Percentiles rank a stretch among this genome's conserved stretches.
Evolutionary conservation across 1,140 invertebrate species (phyloP).

Genomic region (Pachypsylla venusta): DNA sequence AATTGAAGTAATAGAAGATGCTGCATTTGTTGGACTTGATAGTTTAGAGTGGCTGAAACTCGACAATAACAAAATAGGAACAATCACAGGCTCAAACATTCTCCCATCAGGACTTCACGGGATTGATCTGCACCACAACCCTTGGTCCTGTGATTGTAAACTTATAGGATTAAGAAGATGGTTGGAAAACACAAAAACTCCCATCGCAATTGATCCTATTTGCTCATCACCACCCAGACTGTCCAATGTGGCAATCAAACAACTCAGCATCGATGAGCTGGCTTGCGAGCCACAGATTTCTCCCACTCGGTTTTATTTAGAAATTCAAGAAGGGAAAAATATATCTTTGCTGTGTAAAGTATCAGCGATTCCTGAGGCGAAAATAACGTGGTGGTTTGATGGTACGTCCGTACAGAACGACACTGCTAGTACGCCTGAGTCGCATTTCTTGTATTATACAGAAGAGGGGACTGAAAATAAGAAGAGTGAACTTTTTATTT

Average conservation of each 20-base stretch:
- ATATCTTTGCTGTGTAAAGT: conserved; percentile 61
- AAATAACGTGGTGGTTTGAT: conserved; percentile 64
- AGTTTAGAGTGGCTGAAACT: conserved; percentile 70
- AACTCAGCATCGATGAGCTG: conserved; percentile 51
- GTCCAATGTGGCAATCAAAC: conserved; percentile 46
- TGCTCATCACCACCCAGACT: conserved; percentile 55
- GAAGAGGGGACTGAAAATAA: conserved; percentile 45
- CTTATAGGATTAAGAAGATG: conserved; percentile 57
- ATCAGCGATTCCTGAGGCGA: conserved; percentile 57
- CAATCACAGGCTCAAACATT: conserved; percentile 47
- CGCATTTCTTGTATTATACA: conserved; percentile 47
- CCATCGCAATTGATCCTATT: conserved; percentile 50
- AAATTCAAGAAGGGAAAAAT: conserved; percentile 61
- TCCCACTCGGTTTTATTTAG: conserved; percentile 50
- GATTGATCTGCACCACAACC: conserved; percentile 67
- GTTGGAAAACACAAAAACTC: conserved; percentile 55
- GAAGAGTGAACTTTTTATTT: conserved; percentile 56
- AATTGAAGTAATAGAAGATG: conserved; percentile 55
- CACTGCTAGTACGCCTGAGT: conserved; percentile 41
- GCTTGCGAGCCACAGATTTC: conserved; percentile 66
- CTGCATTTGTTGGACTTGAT: conserved; percentile 63
- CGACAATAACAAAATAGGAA: conserved; percentile 60
- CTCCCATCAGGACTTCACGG: conserved; percentile 57
- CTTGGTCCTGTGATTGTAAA: conserved; percentile 76
- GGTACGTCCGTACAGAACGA: conserved; percentile 54